These are phyloP conservation scores for Dilophus febrilis DNA, from an alignment of 2,888 invertebrate genomes.

Conservation along the genomic window DNA sequence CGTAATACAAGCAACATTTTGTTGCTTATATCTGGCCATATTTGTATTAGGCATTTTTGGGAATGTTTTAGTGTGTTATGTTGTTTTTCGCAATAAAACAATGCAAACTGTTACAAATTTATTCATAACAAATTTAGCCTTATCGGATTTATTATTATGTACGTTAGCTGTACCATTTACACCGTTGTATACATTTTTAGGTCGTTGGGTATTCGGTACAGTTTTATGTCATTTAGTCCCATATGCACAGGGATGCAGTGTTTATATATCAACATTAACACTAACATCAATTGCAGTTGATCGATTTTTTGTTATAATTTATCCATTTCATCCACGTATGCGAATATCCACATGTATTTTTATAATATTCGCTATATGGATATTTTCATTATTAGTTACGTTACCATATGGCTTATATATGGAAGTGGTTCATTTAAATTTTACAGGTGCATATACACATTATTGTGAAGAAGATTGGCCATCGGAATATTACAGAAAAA, in stretches of 20 bases:
- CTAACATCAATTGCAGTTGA: constrained; percentile 95
- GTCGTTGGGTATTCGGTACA: constrained; percentile 84
- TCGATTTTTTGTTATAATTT: constrained; percentile 91
- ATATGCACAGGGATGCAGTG: constrained; percentile 86
- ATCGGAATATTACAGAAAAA: constrained; percentile 53
- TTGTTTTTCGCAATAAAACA: constrained; percentile 80
- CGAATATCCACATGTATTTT: constrained; percentile 67
- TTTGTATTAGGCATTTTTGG: constrained; percentile 82
- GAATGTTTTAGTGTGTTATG: constrained; percentile 82
- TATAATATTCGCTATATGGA: constrained; percentile 83
- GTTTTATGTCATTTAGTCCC: constrained; percentile 84
- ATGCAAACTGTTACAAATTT: constrained; percentile 98
- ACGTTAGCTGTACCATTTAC: constrained; percentile 92
- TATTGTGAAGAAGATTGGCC: constrained; percentile 89
- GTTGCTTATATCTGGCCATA: constrained; percentile 53
- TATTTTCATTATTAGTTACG: constrained; percentile 71
- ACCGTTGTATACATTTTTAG: constrained; percentile 82
- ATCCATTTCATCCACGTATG: constrained; percentile 88
- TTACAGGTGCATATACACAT: constrained; percentile 23
- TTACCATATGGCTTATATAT: constrained; percentile 76
- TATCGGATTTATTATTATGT: constrained; percentile 88
- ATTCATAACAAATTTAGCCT: constrained; percentile 90
- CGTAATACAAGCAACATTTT: constrained; percentile 14
- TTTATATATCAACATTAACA: constrained; percentile 94
- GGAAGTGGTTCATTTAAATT: constrained; percentile 33